Evolutionary conservation across 23 tunicate species (phyloP).

Genomic region (Aplidium turbinatum): DNA sequence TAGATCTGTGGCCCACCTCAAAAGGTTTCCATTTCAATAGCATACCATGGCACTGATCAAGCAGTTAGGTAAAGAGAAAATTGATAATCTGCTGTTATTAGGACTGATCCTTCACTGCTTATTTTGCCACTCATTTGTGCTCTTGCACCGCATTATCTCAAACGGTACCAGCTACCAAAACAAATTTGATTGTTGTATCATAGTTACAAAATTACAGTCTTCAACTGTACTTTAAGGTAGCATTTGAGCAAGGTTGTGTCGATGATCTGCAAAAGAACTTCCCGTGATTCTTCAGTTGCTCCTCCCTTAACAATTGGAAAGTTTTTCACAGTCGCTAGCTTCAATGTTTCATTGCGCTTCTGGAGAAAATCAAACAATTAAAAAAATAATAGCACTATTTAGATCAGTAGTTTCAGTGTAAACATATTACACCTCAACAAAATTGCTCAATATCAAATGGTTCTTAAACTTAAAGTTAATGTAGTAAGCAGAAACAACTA

Average conservation of each 20-base stretch:
- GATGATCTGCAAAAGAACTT: slow-evolving; percentile 63
- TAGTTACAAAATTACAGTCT: too few relatives aligned
- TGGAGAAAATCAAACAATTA: background rate
- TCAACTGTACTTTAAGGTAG: slow-evolving; percentile 77
- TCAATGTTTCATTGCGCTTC: slow-evolving; percentile 81
- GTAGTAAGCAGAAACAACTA: too few relatives aligned
- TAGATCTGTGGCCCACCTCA: too few relatives aligned
- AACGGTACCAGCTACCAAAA: too few relatives aligned
- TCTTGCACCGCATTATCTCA: too few relatives aligned
- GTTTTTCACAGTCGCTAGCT: slow-evolving; percentile 8
- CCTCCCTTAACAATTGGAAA: slow-evolving; percentile 74
- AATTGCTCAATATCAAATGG: background rate
- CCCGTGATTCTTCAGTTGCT: slow-evolving; percentile 40
- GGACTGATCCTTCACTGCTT: too few relatives aligned
- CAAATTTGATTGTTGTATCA: too few relatives aligned
- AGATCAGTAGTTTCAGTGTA: background rate
- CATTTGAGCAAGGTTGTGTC: slow-evolving; percentile 91
- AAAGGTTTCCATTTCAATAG: too few relatives aligned
- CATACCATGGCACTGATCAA: too few relatives aligned
- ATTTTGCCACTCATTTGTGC: too few relatives aligned
- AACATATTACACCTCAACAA: background rate
- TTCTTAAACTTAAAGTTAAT: background rate
- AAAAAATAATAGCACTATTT: background rate
- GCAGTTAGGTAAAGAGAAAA: too few relatives aligned
- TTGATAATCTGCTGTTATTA: too few relatives aligned